phyloP scores from a whole-genome alignment of 2,113 vertebrate genomes.

The Antechinus stuartii region DNA sequence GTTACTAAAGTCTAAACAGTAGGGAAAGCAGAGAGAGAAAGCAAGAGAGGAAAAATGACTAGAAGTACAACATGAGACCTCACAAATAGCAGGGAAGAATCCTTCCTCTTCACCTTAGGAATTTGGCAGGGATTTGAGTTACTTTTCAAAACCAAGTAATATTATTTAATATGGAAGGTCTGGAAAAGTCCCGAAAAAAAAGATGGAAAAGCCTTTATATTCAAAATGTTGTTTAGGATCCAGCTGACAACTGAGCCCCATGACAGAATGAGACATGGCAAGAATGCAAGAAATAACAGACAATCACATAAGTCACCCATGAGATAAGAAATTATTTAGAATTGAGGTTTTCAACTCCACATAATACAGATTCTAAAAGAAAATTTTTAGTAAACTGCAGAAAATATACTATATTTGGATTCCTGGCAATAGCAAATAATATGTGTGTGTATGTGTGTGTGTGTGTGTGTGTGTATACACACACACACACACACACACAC shows the following conservation, averaged over 20 bases:
- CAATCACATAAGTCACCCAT: background rate
- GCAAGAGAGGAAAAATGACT: background rate
- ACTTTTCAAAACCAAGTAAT: background rate
- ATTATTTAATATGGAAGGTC: background rate
- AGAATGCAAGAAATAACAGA: background rate
- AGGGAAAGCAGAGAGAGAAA: background rate
- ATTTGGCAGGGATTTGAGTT: background rate
- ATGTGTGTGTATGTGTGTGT: background rate
- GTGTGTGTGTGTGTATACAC: too few species aligned
- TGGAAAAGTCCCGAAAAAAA: background rate
- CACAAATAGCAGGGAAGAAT: background rate
- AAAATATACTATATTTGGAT: background rate
- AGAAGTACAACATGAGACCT: background rate
- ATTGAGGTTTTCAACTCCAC: background rate
- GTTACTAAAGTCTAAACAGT: slow-evolving; percentile 3
- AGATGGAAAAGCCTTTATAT: background rate
- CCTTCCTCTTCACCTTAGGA: background rate
- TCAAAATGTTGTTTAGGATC: background rate
- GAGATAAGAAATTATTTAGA: background rate
- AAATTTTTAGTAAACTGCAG: background rate
- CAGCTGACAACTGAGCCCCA: background rate
- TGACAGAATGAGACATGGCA: background rate
- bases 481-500: background rate
- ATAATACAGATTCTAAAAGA: background rate
- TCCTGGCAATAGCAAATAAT: background rate